These are phyloP conservation scores for Monopis laevigella DNA, from an alignment of 2,888 invertebrate genomes.

Conservation along the genomic window DNA sequence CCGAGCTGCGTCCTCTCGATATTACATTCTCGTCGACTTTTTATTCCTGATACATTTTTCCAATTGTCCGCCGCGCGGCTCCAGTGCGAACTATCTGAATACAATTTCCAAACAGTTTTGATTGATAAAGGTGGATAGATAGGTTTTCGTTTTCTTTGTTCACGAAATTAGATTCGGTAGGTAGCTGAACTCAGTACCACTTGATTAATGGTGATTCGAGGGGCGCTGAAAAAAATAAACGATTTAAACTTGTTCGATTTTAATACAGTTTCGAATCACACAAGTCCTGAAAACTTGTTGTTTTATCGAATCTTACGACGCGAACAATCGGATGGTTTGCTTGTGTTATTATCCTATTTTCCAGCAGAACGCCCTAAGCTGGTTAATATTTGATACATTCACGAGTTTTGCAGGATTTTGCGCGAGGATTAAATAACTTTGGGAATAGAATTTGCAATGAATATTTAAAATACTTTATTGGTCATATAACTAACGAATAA, in stretches of 20 bases:
- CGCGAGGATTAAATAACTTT: slow-evolving; percentile 48
- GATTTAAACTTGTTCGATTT: slow-evolving; percentile 41
- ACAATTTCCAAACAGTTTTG: slow-evolving; percentile 65
- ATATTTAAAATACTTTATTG: slow-evolving; percentile 63
- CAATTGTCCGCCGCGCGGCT: slow-evolving; percentile 32
- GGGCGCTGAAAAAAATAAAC: slow-evolving; percentile 39
- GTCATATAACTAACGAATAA: no score
- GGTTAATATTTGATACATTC: slow-evolving; percentile 63
- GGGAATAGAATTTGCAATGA: slow-evolving; percentile 59
- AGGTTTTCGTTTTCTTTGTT: slow-evolving; percentile 64
- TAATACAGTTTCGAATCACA: slow-evolving; percentile 25
- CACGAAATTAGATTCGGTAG: slow-evolving; percentile 60
- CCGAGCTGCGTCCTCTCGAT: slow-evolving; percentile 51
- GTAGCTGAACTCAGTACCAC: slow-evolving; percentile 55
- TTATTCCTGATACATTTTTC: slow-evolving; percentile 31
- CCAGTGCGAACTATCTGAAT: slow-evolving; percentile 57
- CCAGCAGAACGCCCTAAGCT: slow-evolving; percentile 51
- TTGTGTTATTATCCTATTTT: slow-evolving; percentile 51
- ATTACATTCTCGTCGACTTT: slow-evolving; percentile 64
- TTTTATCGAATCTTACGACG: slow-evolving; percentile 15
- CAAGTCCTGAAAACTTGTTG: background rate
- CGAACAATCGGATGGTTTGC: slow-evolving; percentile 34
- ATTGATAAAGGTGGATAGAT: slow-evolving; percentile 67
- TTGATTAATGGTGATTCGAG: slow-evolving; percentile 60
- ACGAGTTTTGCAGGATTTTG: slow-evolving; percentile 65